Base-by-base conservation (phyloP, 2,888 invertebrate genomes). In the Salpingus planirostris region DNA sequence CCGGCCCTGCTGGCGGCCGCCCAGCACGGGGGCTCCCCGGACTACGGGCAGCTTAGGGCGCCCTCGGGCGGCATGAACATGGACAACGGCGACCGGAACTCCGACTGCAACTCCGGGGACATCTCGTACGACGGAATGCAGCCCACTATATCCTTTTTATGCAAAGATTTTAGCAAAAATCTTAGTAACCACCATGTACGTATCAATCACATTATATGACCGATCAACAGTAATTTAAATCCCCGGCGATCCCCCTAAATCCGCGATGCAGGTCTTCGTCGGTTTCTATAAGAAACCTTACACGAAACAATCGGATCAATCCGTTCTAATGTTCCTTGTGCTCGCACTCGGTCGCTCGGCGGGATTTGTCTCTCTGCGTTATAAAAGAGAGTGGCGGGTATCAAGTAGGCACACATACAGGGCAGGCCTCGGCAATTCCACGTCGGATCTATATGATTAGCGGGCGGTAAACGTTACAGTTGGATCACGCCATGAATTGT, bases 61-160 rank as follows among this genome's bases (percentile, higher is more conserved):
- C 61, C 64, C 24, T 64, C 65, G 2, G 66, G 64, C 25, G 61
- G 63, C 30, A 58, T 66, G 66, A 70, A 77, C 59, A 79, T 84
- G 76, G 88, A 88, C 70, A 76, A 79, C 62, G 83, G 82, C 59
- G 89, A 89, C 66, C 77, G 84, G 43, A 82, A 81, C 64, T 88
- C 88, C 49, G 89, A 90, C 71, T 88, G 89, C 74, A 89, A 88
- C 72, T 84, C 88, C 56, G 88, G 81, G 43, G 90, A 90, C 68
- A 83, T 87, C 69, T 80, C 80, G 60, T 90, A 87, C 74, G 91
- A 90, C 67, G 88, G 88, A 66, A 78, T 87, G 71, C 86, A 87
- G 73, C 88, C 89, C 80, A 87, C 89, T 77, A 89, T 91, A 87
- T 90, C 90, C 84, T 90, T 90, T 87, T 78, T 74, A 74, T 77